Base-by-base conservation (phyloP, 2,888 invertebrate species). In the Leptinotarsa peninsularis region DNA sequence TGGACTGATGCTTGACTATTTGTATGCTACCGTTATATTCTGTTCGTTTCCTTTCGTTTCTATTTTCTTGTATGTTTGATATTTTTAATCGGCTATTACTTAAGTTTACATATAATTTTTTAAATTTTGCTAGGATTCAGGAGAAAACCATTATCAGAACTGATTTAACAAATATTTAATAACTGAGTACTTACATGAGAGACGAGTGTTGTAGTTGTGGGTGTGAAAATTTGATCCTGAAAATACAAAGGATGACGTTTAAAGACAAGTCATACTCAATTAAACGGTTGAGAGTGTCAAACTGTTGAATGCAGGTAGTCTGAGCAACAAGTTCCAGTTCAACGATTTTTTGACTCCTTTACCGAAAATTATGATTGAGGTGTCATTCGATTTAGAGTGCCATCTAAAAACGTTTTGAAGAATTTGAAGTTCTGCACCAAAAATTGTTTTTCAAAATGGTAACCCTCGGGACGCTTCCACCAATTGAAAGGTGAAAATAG, bases 171-270 rank as follows among this genome's bases (percentile, higher is more conserved):
- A 49, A 18, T 7, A 49, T 14, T 4, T 18, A 67, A 27, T 14
- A 7, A 17, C n/a, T 49, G 4, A 60, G 2, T 21, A 27, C 72
- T 74, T 66, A 76, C 76, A 69, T 74, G 76, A 74, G 15, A 69
- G 43, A 70, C 76, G 63, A 27, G 74, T 76, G 58, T 76, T 76
- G 66, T 76, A 74, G 23, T 67, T 71, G 56, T 74, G 76, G 7
- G 33, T 66, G 15, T 49, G 43, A 54, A 66, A 21, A 17, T 68
- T 63, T 43, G 15, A 72, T 18, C 67, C 76, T 76, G 49, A 72
- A 76, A 76, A 67, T 49, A 27, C 43, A 14, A 54, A 33, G 33
- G 43, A 56, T 54, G 56, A 69, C 69, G 54, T 69, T 43, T 69
- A 18, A 13, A 15, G 21, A 33, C n/a, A 56, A 60, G 1, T 60